Evolutionary conservation across 2,888 invertebrate species (phyloP), one percentile per base, ranked within the genome.

Genomic region (Hypercompe scribonia): DNA sequence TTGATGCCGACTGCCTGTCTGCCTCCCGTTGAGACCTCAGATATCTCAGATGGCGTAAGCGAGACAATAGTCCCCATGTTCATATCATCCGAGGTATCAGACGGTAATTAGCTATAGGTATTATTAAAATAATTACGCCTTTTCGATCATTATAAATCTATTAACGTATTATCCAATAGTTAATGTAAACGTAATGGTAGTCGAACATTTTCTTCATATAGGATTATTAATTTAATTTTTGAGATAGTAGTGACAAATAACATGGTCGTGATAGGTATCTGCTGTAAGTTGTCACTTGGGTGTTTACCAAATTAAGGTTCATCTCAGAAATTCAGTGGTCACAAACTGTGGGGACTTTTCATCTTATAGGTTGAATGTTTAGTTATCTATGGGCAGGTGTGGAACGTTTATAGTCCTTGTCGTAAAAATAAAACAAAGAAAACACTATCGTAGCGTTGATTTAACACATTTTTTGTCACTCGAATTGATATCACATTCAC

Each of bases 401-500:
- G 18, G 3, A 18, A 0, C 18, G 4, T 46, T 54, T 21, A n/a
- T n/a, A n/a, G n/a, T n/a, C n/a, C 7, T n/a, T 24, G n/a, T 54
- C 4, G 46, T 46, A 18, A 46, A 46, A 11, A 54, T n/a, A 54
- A 54, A 3, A 54, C 13, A 54, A 11, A 7, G 54, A n/a, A 54
- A 54, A 54, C 13, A 54, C 54, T n/a, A 24, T 11, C 11, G n/a
- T n/a, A n/a, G 3, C 13, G 24, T 28, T 58, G 58, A 58, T 58
- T 58, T 18, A 15, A 61, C 3, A 61, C 58, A 21, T 61, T 61
- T 61, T 31, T 31, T 31, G 21, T 21, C 21, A 18, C 18, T 33
- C 33, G 8, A 65, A 65, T 65, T n/a, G 24, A 39, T 33, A 71
- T 64, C 75, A 70, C 64, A 70, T 72, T 63, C 46, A 70, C 64